Conservation (phyloP, 2,888 invertebrate species). For the Chouioia cunea region DNA sequence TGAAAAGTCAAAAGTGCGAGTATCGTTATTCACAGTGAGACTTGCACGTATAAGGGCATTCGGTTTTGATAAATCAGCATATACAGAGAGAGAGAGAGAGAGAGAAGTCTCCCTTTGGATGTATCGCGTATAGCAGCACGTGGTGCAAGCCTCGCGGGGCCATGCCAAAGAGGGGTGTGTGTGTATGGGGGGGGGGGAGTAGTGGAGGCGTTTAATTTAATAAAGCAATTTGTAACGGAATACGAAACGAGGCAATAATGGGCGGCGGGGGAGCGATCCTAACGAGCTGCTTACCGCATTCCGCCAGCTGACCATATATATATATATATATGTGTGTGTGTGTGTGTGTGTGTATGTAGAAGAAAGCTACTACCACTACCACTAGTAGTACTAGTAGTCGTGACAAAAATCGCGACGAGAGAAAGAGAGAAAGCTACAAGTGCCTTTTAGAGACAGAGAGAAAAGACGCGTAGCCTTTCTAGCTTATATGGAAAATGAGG, state of each 20-base stretch:
- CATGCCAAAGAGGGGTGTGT: conserved; percentile 38
- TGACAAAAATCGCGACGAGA: no score
- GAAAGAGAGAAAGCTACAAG: conserved; percentile 6
- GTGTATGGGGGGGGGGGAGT: conserved; percentile 22
- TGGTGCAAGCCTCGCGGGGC: conserved; percentile 36
- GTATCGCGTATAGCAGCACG: conserved; percentile 31
- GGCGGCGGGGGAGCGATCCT: conserved; percentile 63
- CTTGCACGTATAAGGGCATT: no score
- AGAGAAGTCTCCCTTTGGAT: no score
- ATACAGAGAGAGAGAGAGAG: no score
- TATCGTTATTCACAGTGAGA: no score
- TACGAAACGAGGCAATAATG: conserved; percentile 70
- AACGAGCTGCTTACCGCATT: conserved; percentile 69
- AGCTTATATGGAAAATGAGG: neutral
- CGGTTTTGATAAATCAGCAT: no score
- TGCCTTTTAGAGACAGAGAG: neutral
- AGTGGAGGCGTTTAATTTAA: conserved; percentile 67
- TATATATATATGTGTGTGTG: neutral
- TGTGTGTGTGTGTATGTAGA: neutral
- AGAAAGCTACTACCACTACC: conserved; percentile 1
- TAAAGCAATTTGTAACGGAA: conserved; percentile 70
- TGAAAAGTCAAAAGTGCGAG: no score
- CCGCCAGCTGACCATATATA: conserved; percentile 38
- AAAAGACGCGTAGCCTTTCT: no score
- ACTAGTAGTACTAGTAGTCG: no score